Evolutionary conservation across 2,888 invertebrate species (phyloP), one percentile per base, ranked within the genome.

Genomic region (Elegia similella): DNA sequence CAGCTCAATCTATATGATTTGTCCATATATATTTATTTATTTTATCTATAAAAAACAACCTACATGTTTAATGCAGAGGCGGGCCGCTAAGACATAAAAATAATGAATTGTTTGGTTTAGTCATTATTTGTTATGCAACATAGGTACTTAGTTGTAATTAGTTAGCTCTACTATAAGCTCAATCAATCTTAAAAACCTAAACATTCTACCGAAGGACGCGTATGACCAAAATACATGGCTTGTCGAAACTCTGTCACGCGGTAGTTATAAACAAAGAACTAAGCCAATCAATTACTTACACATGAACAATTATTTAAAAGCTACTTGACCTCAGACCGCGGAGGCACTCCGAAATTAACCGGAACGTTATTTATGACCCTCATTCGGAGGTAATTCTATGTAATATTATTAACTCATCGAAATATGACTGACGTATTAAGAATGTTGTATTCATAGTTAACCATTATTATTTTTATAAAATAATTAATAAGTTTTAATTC

Each of bases 371-470:
- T 83, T 82, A 85, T 82, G 82, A 72, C 61, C 66, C 69, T 70
- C 72, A 73, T 67, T 75, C 67, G 64, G 80, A 23, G 78, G 82
- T 82, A 82, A 84, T 83, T 78, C 78, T 72, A 73, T 78, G 67
- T 74, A 70, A 78, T 77, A 80, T 78, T 78, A 83, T 84, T 82
- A 80, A 84, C 84, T 82, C 82, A 82, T 84, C 82, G 73, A 63
- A 65, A 59, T 59, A 38, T 38, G n/a, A 62, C 72, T 74, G 76
- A 77, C 73, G 74, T 70, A 73, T 61, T 73, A 69, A 66, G 59
- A 66, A 64, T 30, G 67, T 68, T 38, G 57, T 77, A 82, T 82
- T 74, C 69, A 77, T 78, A 79, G 73, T 62, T 2, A n/a, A n/a
- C 10, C 12, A n/a, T 23, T 23, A n/a, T n/a, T n/a, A n/a, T n/a